Conservation (phyloP, 1,140 invertebrate species). For the Plectrocnemia conspersa region DNA sequence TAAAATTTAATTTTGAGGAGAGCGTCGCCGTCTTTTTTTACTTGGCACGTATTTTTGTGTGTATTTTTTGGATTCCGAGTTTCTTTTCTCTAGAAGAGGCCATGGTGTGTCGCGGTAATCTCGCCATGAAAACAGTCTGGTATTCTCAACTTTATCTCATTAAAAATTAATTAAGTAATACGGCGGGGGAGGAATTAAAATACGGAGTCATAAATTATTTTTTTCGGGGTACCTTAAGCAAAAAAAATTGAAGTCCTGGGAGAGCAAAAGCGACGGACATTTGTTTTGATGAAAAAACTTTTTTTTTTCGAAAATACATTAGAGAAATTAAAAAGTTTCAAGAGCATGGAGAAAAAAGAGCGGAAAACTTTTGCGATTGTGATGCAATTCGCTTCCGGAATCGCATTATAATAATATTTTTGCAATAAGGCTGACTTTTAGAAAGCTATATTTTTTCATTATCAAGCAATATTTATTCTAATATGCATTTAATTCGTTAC, state of each 20-base stretch:
- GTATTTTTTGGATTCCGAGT: background rate
- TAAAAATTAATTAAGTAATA: slow-evolving; percentile 37
- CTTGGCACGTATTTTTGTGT: too few species aligned
- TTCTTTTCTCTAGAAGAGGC: background rate
- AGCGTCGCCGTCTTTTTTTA: background rate
- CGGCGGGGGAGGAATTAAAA: slow-evolving; percentile 34
- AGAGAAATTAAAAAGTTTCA: slow-evolving; percentile 29
- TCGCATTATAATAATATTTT: too few species aligned
- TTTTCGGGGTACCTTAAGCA: slow-evolving; percentile 32
- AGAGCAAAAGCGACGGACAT: slow-evolving; percentile 21
- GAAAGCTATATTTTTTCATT: too few species aligned
- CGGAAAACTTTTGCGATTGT: too few species aligned
- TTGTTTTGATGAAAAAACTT: slow-evolving; percentile 34
- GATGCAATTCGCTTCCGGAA: too few species aligned
- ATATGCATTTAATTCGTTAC: too few species aligned
- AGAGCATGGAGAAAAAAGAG: background rate
- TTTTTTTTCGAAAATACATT: slow-evolving; percentile 29
- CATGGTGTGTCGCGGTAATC: background rate
- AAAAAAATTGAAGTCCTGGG: slow-evolving; percentile 14
- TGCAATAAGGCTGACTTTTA: too few species aligned
- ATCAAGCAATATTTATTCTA: too few species aligned
- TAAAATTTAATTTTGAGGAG: slow-evolving; percentile 3
- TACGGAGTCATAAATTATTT: slow-evolving; percentile 33
- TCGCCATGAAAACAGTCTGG: slow-evolving; percentile 27
- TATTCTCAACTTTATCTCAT: slow-evolving; percentile 35